Evolutionary conservation across 2,113 vertebrate species (phyloP), one percentile per base, ranked within the genome.

Genomic region (Muscicapa adusta): DNA sequence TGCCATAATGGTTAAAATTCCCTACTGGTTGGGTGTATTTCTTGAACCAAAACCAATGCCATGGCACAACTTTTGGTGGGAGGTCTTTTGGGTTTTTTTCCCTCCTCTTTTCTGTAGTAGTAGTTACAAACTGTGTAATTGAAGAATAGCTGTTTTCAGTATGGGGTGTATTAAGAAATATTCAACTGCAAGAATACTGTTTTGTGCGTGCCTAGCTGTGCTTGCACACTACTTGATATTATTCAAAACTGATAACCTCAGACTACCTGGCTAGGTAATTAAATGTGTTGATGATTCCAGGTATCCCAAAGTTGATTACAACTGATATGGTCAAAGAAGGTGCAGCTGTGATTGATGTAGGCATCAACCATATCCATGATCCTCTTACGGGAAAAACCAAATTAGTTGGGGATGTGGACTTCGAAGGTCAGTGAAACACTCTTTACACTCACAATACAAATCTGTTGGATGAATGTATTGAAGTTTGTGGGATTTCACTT

Each of bases 281-380:
- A 51, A 81, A 67, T 79, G 10, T 74, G 71, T 94, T 92, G 53
- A 74, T 90, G 36, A 79, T 97, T 98, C 22, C 78, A 99, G 99
- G 99, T 88, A 97, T 99, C 93, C 99, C 99, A 6, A 97, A 98
- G 56, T 70, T 99, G 96, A 99, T 99, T 94, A 99, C 98, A 7
- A 94, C 97, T 74, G 99, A 99, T 71, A 99, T 99, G 99, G 97
- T 99, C 67, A 99, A 99, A 96, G 98, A 98, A 91, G 99, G 99
- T 14, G 98, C 98, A 31, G 96, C 98, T 29, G 98, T 99, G 51
- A 99, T 99, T 62, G 99, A 99, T 3, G 98, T 99, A 25, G 99
- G 99, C 26, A 99, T 99, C 96, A 99, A 99, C 96, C 98, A 98
- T 26, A 90, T 99, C 91, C 96, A 92, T 3, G 98, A 99, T 82